These are phyloP conservation scores for Buceros bicornis DNA, from an alignment of 2,797 vertebrate species.

Conservation along the genomic window DNA sequence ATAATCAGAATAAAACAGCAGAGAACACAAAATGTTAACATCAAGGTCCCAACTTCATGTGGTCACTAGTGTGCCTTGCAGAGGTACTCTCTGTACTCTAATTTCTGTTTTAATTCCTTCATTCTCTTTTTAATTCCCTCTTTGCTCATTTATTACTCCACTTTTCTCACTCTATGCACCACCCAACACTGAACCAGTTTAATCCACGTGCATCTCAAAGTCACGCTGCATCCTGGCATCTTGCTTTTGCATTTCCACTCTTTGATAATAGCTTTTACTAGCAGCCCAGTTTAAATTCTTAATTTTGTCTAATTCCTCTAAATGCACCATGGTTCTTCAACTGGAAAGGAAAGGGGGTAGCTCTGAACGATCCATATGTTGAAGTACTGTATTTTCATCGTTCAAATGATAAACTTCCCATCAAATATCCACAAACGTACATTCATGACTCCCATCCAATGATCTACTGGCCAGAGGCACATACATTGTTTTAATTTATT, in stretches of 20 bases:
- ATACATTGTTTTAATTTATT: slow-evolving; percentile 77
- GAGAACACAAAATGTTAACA: background rate
- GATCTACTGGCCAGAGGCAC: slow-evolving; percentile 76
- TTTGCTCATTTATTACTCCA: background rate
- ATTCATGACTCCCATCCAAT: slow-evolving; percentile 67
- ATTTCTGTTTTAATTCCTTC: background rate
- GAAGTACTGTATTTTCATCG: slow-evolving; percentile 63
- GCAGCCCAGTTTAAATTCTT: slow-evolving; percentile 55
- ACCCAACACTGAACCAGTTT: background rate
- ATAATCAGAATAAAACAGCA: background rate
- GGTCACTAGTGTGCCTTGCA: background rate
- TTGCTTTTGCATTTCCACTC: background rate
- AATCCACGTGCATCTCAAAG: background rate
- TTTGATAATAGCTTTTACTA: slow-evolving; percentile 12
- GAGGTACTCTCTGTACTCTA: background rate
- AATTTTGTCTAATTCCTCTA: slow-evolving; percentile 65
- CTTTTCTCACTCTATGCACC: background rate
- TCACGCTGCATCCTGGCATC: background rate
- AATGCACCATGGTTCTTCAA: slow-evolving; percentile 61
- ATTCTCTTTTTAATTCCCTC: background rate
- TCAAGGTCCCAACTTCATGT: background rate
- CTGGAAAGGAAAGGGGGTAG: slow-evolving; percentile 57
- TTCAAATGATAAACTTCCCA: slow-evolving; percentile 68
- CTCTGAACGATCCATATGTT: slow-evolving; percentile 71
- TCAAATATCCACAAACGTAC: slow-evolving; percentile 69